Conservation (phyloP, 2,797 vertebrate genomes). For the Tadarida brasiliensis region DNA sequence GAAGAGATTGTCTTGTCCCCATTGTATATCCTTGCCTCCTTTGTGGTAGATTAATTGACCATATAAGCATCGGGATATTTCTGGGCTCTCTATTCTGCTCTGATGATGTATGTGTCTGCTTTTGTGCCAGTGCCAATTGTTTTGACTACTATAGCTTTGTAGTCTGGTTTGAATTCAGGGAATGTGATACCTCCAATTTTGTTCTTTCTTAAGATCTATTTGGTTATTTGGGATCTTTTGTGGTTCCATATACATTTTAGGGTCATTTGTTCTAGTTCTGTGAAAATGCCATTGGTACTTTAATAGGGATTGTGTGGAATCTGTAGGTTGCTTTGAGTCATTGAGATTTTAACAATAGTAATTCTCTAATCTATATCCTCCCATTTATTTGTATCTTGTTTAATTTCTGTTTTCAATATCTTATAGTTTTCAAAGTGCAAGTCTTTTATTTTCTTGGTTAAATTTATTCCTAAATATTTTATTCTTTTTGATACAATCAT, state of each 20-base stretch:
- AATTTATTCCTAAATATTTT: not conserved
- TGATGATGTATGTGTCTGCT: not conserved
- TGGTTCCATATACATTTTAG: not conserved
- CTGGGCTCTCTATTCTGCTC: not conserved
- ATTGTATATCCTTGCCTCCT: not conserved
- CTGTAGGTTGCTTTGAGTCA: not conserved
- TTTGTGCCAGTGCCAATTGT: not conserved
- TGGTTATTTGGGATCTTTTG: not conserved
- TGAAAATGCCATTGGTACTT: not conserved
- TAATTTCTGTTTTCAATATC: not conserved
- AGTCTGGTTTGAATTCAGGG: not conserved
- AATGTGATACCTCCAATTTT: not conserved
- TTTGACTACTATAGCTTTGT: not conserved
- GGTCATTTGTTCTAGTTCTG: not conserved
- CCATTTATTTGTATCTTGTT: not conserved
- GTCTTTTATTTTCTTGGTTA: not conserved
- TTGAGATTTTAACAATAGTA: not conserved
- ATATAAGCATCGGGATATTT: not conserved
- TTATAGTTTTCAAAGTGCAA: not conserved
- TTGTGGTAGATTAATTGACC: not conserved
- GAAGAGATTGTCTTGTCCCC: not conserved
- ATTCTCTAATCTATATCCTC: not conserved
- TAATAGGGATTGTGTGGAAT: not conserved
- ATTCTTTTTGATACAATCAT: not conserved
- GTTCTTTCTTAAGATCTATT: not conserved